phyloP scores from a whole-genome alignment of 2,888 invertebrate species.

The Liposcelis brunnea region DNA sequence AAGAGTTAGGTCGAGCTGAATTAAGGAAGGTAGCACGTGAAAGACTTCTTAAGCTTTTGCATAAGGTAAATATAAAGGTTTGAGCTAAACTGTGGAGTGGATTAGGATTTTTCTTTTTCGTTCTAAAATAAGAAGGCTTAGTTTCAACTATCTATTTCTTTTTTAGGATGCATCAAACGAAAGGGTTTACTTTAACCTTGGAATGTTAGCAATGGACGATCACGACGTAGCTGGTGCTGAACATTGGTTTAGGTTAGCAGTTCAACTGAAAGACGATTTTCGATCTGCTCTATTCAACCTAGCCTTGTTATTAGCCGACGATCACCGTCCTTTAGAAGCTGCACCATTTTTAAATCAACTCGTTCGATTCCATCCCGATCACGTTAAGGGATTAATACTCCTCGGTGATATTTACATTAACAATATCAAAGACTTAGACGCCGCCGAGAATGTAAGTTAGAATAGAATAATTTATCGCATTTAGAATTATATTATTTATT shows the following conservation, averaged over 20 bases:
- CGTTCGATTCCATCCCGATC: slow-evolving; percentile 79
- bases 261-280: slow-evolving; percentile 74
- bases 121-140: too few species aligned
- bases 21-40: slow-evolving; percentile 62
- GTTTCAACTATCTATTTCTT: background rate
- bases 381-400: slow-evolving; percentile 83
- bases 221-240: slow-evolving; percentile 76
- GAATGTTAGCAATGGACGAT: slow-evolving; percentile 94
- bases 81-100: background rate
- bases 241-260: slow-evolving; percentile 70
- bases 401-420: slow-evolving; percentile 94
- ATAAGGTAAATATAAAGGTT: slow-evolving; percentile 29
- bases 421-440: slow-evolving; percentile 81
- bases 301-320: slow-evolving; percentile 75
- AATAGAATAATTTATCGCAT: background rate
- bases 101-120: background rate
- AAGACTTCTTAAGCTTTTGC: slow-evolving; percentile 61
- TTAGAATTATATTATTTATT: background rate
- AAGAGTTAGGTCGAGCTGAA: slow-evolving; percentile 70
- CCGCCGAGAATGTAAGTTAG: slow-evolving; percentile 71
- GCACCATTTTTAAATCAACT: slow-evolving; percentile 83
- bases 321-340: slow-evolving; percentile 74
- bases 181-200: slow-evolving; percentile 84
- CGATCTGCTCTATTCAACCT: slow-evolving; percentile 88
- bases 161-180: slow-evolving; percentile 56